Base-by-base conservation (phyloP, 2,113 vertebrate species). In the Macquaria australasica region DNA sequence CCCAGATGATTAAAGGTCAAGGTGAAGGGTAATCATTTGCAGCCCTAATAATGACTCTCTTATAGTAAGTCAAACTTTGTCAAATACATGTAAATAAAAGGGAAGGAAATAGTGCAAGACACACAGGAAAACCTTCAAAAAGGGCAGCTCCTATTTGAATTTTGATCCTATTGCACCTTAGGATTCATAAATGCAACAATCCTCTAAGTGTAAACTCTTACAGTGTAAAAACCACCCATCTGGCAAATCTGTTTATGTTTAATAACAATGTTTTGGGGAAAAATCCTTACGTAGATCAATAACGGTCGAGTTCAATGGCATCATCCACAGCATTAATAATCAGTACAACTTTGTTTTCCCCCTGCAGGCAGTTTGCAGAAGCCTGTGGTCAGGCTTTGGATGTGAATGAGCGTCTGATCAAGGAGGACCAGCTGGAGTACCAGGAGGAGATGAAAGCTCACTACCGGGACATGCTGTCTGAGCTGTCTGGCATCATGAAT, bases 371-470 rank as follows among this genome's bases (percentile, higher is more conserved):
- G 84, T 99, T 99, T 95, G 98, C 98, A 78, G 98, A 98, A 48
- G 97, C 97, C 0, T 99, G 98, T 43, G 98, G 98, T n/a, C 97
- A 98, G 71, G 98, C 98, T 72, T 94, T 99, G 21, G 96, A 99
- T 28, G 98, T 99, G 89, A 99, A 99, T 0, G 97, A 98, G 62
- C 97, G 97, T 41, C 97, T 99, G 50, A 99, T 99, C 92, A 99
- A 99, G 92, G 98, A 99, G 90, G 98, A 99, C 86, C 98, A 99
- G 82, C 92, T 99, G 93, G 98, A 99, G 87, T 99, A 99, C 93
- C 98, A 99, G 93, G 98, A 98, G 88, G 98, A 99, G 90, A 97
- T 99, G 97, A 97, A 97, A 88, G 96, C 97, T 90, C 98, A 99
- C 90, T 99, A 99, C 50, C 96, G 95, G 90, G 98, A 99, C 88